These are phyloP conservation scores for Neoascia interrupta DNA, from an alignment of 2,888 invertebrate genomes.

Conservation along the genomic window DNA sequence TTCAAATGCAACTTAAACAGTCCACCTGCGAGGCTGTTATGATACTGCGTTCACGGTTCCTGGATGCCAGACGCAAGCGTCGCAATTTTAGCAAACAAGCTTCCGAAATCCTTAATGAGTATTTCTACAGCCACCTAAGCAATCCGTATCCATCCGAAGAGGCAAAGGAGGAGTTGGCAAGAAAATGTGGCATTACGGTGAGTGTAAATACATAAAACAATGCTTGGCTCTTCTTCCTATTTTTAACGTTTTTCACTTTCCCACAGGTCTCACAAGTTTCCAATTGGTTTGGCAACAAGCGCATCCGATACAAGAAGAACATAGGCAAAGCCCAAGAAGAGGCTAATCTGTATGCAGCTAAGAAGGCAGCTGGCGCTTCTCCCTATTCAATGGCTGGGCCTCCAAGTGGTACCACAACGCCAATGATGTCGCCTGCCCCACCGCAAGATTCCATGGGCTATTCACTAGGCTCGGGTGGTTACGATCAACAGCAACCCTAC, in stretches of 20 bases:
- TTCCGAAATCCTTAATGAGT: conserved; percentile 99
- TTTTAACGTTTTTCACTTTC: background rate
- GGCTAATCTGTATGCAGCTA: conserved; percentile 98
- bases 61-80: conserved; percentile 92
- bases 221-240: background rate
- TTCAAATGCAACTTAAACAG: conserved; percentile 99
- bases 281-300: conserved; percentile 99
- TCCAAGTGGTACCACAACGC: conserved; percentile 93
- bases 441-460: conserved; percentile 96
- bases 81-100: conserved; percentile 99
- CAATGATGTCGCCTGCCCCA: conserved; percentile 96
- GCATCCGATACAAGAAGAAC: conserved; percentile 99
- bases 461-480: conserved; percentile 94
- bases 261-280: conserved; percentile 87
- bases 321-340: conserved; percentile 99
- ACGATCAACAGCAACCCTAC: conserved; percentile 93
- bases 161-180: conserved; percentile 99
- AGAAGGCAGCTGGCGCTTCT: conserved; percentile 96
- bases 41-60: conserved; percentile 90
- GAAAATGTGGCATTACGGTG: conserved; percentile 99
- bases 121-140: conserved; percentile 99
- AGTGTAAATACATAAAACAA: conserved; percentile 71
- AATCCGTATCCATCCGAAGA: conserved; percentile 99
- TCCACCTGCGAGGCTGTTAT: conserved; percentile 99
- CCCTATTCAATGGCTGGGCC: conserved; percentile 93